Base-by-base conservation (phyloP, 2,888 invertebrate genomes). In the Rhagonycha fulva region DNA sequence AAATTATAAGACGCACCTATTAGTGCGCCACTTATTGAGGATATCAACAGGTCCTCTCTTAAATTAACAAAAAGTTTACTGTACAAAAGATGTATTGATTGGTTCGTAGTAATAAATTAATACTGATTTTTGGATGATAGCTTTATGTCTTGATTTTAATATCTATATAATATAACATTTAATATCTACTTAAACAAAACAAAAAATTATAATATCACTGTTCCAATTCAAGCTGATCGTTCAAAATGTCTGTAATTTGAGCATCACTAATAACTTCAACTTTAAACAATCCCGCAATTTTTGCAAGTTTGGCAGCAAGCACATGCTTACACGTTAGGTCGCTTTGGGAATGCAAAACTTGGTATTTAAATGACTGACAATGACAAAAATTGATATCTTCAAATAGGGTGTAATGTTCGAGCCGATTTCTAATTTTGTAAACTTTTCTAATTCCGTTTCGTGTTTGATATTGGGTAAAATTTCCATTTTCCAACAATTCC, bases 261-360 rank as follows among this genome's bases (percentile, higher is more conserved):
- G 89, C 88, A 4, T 88, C 86, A 0, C 89, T 89, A 4, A 92
- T 85, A 61, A 85, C 85, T 81, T 91, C 90, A 23, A 86, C 83
- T 1, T 84, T 84, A 10, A 87, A 84, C 81, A 85, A 88, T 2
- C 85, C 85, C 10, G 89, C 85, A 62, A 91, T 88, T 78, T 86
- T 84, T 0, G 92, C 91, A 77, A 94, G 82, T 84, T 91, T 90
- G 11, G 90, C 90, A 2, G 92, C 93, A 78, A 94, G 82, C 26
- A 94, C 87, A 85, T 94, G 94, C 82, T 93, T 92, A 82, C 94
- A 94, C 2, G 91, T 91, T 61, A 92, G 84, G 80, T 89, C 88
- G 11, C 84, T 83, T 78, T 87, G 88, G 30, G 87, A 85, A 68
- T 89, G 89, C 67, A 94, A 84, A 24, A 94, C 93, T 77, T 89